Conservation (phyloP, 2,797 vertebrate species). For the Syndactyla subalaris region DNA sequence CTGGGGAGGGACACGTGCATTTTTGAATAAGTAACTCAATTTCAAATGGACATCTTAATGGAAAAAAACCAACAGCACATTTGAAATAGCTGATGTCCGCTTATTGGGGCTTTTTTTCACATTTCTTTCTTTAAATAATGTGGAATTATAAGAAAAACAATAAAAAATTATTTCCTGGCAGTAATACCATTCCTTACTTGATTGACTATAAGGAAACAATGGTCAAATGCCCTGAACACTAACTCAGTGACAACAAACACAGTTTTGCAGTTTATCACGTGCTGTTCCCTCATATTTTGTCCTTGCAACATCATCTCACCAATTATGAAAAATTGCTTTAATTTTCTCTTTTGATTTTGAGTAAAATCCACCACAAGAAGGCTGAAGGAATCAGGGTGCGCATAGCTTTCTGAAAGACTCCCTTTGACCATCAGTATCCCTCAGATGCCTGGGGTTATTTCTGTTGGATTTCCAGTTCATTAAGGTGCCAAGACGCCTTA, state of each 20-base stretch:
- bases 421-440: not conserved
- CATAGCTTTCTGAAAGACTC: not conserved
- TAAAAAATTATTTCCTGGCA: not conserved
- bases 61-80: not conserved
- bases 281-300: not conserved
- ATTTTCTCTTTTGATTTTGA: not conserved
- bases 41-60: not conserved
- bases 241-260: not conserved
- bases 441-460: not conserved
- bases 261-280: not conserved
- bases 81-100: not conserved
- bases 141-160: not conserved
- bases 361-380: not conserved
- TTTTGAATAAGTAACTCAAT: not conserved
- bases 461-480: not conserved
- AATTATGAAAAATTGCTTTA: not conserved
- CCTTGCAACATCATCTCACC: not conserved
- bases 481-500: not conserved
- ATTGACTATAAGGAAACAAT: not conserved
- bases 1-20: not conserved
- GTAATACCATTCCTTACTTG: not conserved
- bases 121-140: not conserved
- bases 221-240: not conserved
- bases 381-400: not conserved
- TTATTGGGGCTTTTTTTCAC: not conserved